Evolutionary conservation across 2,888 invertebrate genomes (phyloP).

Genomic region (Ormyrus rosae): DNA sequence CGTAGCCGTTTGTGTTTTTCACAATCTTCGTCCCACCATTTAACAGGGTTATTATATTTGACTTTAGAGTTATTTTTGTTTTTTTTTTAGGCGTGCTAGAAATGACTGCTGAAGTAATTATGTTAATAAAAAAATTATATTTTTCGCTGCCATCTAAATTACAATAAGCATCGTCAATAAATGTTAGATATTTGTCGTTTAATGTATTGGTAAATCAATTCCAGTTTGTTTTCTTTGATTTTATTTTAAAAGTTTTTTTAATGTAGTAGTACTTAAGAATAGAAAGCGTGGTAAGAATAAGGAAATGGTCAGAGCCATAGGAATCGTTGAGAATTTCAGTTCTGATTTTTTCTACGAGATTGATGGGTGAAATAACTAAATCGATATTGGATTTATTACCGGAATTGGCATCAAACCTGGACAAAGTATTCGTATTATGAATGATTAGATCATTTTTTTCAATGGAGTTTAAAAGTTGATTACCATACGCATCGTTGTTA

Average conservation of each 20-base stretch:
- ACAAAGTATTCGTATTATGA: too few relatives aligned
- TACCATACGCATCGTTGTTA: background rate
- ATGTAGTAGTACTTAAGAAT: background rate
- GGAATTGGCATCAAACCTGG: background rate
- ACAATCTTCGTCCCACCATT: too few relatives aligned
- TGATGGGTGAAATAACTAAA: background rate
- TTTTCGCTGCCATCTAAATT: background rate
- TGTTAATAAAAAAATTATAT: background rate
- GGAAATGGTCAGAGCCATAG: background rate
- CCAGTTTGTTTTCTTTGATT: too few relatives aligned
- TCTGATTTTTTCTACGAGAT: background rate
- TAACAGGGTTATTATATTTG: too few relatives aligned
- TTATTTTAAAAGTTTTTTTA: background rate
- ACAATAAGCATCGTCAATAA: background rate
- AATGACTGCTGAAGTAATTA: background rate
- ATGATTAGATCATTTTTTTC: background rate
- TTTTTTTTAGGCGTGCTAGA: too few relatives aligned
- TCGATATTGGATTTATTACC: background rate
- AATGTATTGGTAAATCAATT: background rate
- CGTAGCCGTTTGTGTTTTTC: background rate
- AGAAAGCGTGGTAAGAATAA: background rate
- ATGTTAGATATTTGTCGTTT: background rate
- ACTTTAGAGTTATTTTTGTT: too few relatives aligned
- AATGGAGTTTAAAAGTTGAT: background rate
- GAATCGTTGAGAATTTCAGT: background rate